Conservation (phyloP, 2,797 vertebrate species). For the Thamnophis elegans region DNA sequence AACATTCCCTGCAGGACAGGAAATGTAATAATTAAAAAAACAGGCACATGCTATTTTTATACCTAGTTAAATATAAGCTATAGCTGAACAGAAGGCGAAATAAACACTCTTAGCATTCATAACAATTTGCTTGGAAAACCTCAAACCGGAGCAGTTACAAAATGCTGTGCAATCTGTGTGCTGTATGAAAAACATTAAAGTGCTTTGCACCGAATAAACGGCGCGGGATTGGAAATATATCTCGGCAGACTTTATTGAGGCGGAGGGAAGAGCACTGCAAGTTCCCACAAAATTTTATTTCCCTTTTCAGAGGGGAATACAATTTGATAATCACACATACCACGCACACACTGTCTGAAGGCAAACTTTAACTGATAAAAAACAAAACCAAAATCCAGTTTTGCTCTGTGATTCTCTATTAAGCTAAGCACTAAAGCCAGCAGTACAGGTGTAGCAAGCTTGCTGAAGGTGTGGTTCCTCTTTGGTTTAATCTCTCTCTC, state of each 20-base stretch:
- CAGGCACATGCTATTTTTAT: neutral
- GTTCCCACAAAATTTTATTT: constrained; percentile 39
- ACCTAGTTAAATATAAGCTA: neutral
- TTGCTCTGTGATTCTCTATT: neutral
- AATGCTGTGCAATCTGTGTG: neutral
- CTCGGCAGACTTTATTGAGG: neutral
- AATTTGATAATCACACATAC: constrained; percentile 7
- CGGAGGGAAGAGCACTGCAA: constrained; percentile 18
- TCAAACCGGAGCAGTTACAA: neutral
- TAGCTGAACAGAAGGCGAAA: neutral
- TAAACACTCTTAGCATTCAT: neutral
- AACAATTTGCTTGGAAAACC: neutral
- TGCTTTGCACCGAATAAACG: neutral
- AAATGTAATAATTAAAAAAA: neutral
- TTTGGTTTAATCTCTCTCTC: neutral
- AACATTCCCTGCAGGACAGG: neutral
- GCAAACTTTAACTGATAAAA: constrained; percentile 18
- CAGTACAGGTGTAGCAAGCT: neutral
- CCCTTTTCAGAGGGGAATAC: constrained; percentile 41
- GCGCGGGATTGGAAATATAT: constrained; percentile 44
- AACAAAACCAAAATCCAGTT: neutral
- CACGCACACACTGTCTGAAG: neutral
- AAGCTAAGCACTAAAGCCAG: neutral
- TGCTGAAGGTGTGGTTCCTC: neutral
- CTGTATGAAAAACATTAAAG: neutral